A percentile compares a stretch with the other conserved stretches of the same genome.
Evolutionary conservation across 2,797 vertebrate genomes (phyloP).

Genomic region (Megaceryle alcyon): DNA sequence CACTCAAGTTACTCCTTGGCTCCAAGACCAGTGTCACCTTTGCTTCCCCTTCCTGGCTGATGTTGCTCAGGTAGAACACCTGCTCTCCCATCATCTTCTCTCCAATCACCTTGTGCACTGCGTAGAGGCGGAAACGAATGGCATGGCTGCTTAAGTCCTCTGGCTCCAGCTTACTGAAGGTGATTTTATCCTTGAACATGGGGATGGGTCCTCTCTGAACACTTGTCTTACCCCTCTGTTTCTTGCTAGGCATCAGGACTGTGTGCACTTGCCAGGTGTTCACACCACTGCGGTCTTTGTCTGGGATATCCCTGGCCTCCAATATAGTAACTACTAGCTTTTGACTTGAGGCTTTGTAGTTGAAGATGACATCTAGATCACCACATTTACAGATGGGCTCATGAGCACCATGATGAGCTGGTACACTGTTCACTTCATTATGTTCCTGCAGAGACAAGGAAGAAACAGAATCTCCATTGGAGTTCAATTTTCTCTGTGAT

Average conservation of each 20-base stretch:
- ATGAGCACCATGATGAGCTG: constrained; percentile 53
- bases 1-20: constrained; percentile 91
- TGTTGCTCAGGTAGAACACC: constrained; percentile 82
- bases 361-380: constrained; percentile 86
- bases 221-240: constrained; percentile 88
- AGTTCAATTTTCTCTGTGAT: neutral
- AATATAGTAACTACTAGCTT: constrained; percentile 86
- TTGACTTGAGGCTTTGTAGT: constrained; percentile 82
- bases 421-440: constrained; percentile 26
- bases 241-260: constrained; percentile 91
- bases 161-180: constrained; percentile 85
- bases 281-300: constrained; percentile 91
- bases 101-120: constrained; percentile 85
- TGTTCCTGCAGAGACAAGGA: constrained; percentile 74
- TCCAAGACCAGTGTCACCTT: constrained; percentile 88
- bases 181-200: constrained; percentile 88
- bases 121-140: constrained; percentile 92
- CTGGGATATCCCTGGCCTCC: constrained; percentile 87
- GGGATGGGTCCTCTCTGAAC: constrained; percentile 87
- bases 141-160: constrained; percentile 83
- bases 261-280: constrained; percentile 92
- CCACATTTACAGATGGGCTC: constrained; percentile 90
- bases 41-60: constrained; percentile 77
- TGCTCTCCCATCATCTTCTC: constrained; percentile 96
- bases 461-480: neutral